phyloP scores from a whole-genome alignment of 1,140 invertebrate species.

The Lanistes nyassanus region DNA sequence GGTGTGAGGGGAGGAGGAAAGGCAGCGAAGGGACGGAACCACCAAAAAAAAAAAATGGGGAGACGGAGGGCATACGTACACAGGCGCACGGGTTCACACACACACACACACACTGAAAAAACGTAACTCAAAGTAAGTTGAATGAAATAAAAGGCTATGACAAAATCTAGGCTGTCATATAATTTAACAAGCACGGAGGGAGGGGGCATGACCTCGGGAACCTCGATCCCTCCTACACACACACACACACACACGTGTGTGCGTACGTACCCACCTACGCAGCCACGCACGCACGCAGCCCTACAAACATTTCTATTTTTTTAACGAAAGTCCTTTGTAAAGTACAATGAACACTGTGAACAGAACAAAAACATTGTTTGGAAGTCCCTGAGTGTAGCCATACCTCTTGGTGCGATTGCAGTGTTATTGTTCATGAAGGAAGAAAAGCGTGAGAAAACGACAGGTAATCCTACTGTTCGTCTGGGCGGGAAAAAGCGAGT shows the following conservation, averaged over 20 bases:
- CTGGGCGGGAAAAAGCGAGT: not conserved
- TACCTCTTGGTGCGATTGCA: not conserved
- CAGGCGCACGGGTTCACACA: not conserved
- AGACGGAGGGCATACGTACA: not conserved
- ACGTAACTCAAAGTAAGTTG: no score
- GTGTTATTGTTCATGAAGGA: not conserved
- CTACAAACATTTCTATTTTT: not conserved
- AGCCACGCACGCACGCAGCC: not conserved
- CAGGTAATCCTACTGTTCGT: not conserved
- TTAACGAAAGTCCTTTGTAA: not conserved
- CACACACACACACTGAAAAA: slow-evolving; percentile 15
- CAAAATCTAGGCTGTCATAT: no score
- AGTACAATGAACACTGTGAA: not conserved
- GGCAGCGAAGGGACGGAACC: not conserved
- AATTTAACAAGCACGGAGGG: no score
- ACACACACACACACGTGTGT: not conserved
- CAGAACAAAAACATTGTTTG: not conserved
- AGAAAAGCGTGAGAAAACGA: no score
- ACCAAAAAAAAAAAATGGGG: not conserved
- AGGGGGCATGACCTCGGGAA: no score
- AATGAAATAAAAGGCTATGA: no score
- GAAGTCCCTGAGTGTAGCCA: not conserved
- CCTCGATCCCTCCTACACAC: not conserved
- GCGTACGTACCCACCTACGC: slow-evolving; percentile 5
- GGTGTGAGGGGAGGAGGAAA: not conserved